A percentile compares a stretch with the other conserved stretches of the same genome.
Evolutionary conservation across 2,888 invertebrate species (phyloP).

Genomic region (Isotomurus palustris): DNA sequence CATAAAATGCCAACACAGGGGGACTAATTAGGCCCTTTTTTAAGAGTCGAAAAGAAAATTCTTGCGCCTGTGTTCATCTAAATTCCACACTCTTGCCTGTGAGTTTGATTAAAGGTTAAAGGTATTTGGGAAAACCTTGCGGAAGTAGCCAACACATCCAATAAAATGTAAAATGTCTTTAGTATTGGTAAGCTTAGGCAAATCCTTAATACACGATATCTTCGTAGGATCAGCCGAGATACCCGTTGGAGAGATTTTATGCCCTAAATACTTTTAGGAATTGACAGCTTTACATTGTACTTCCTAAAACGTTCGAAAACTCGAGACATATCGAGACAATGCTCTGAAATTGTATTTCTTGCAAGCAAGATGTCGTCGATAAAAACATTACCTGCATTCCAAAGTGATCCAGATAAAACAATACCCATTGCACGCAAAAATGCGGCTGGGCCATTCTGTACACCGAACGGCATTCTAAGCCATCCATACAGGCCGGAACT

Average conservation of each 20-base stretch:
- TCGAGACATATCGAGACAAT: not conserved
- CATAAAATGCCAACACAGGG: not conserved
- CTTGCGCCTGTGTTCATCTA: too few relatives aligned
- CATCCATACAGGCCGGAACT: constrained; percentile 1
- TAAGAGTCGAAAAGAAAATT: too few relatives aligned
- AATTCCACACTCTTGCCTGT: too few relatives aligned
- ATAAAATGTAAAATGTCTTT: constrained; percentile 6
- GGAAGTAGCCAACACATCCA: constrained; percentile 5
- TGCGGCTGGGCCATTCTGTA: not conserved
- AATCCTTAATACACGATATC: not conserved
- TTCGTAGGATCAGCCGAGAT: constrained; percentile 7
- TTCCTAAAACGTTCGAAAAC: not conserved
- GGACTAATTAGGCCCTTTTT: not conserved
- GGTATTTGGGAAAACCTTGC: too few relatives aligned
- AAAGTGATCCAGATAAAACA: not conserved
- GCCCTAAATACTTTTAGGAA: too few relatives aligned
- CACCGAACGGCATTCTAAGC: not conserved
- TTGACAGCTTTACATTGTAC: not conserved
- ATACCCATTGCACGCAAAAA: not conserved
- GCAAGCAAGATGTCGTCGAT: not conserved
- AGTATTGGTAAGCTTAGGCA: too few relatives aligned
- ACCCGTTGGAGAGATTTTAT: constrained; percentile 1
- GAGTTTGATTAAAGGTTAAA: too few relatives aligned
- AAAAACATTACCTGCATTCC: not conserved
- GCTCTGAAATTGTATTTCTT: not conserved